A percentile compares a stretch with the other conserved stretches of the same genome.
Evolutionary conservation across 2,797 vertebrate genomes (phyloP).

Genomic region (Takifugu rubripes): DNA sequence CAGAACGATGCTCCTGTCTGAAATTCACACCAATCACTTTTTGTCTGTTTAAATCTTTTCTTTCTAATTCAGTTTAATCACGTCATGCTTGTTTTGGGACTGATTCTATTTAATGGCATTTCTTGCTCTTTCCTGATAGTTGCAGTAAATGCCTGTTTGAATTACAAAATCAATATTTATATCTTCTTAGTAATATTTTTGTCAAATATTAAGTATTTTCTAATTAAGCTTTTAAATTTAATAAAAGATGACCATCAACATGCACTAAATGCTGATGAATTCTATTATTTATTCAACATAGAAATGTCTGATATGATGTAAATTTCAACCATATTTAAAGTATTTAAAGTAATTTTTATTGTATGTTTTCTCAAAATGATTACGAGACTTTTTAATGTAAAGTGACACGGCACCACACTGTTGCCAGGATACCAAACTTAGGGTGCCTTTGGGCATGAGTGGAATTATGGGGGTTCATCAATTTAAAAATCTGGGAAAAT

Average conservation of each 20-base stretch:
- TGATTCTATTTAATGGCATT: slow-evolving; percentile 63
- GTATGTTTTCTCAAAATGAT: slow-evolving; percentile 64
- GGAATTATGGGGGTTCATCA: slow-evolving; percentile 49
- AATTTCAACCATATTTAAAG: slow-evolving; percentile 69
- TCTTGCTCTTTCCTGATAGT: slow-evolving; percentile 58
- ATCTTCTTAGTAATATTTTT: slow-evolving; percentile 76
- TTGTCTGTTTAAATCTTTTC: slow-evolving; percentile 67
- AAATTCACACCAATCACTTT: slow-evolving; percentile 29
- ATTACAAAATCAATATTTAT: slow-evolving; percentile 68
- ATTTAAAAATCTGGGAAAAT: slow-evolving; percentile 46
- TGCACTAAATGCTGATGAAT: slow-evolving; percentile 73
- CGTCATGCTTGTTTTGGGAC: slow-evolving; percentile 64
- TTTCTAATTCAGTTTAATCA: slow-evolving; percentile 58
- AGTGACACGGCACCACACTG: slow-evolving; percentile 50
- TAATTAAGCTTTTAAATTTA: slow-evolving; percentile 73
- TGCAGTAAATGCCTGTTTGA: slow-evolving; percentile 70
- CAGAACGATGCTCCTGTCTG: slow-evolving; percentile 30
- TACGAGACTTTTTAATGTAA: slow-evolving; percentile 59
- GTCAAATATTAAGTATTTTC: slow-evolving; percentile 73
- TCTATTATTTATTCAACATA: slow-evolving; percentile 72
- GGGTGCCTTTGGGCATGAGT: slow-evolving; percentile 66
- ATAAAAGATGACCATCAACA: slow-evolving; percentile 70
- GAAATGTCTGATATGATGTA: slow-evolving; percentile 67
- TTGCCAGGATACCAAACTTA: slow-evolving; percentile 66
- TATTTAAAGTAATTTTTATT: slow-evolving; percentile 72